Base-by-base conservation (phyloP, 2,888 invertebrate genomes). In the Cremastinae sp. region DNA sequence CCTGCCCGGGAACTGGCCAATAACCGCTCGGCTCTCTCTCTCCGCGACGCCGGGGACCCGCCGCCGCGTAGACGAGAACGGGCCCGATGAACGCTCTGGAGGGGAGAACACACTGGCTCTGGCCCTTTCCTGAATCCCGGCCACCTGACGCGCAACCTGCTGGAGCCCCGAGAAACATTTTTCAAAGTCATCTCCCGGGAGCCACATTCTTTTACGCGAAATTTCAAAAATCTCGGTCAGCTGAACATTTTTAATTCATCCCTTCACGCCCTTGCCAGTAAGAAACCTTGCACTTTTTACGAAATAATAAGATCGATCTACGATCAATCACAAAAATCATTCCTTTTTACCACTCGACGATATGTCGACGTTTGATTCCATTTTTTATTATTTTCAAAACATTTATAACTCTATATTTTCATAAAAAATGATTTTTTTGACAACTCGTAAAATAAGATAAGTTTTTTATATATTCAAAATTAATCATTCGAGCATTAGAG, bases 1-100 rank as follows among this genome's bases (percentile, higher is more conserved):
- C 86, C 86, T 84, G 86, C 81, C 84, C 82, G 81, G 59, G 79
- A 81, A 83, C 83, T 82, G 82, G 81, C 86, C 86, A 86, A 86
- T 86, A 69, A 82, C 72, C 72, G 68, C 71, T 81, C 81, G 82
- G 83, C 77, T 81, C 79, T 78, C 77, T 81, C 79, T 78, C 79
- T 78, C 78, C 73, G 64, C 74, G 78, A 80, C 78, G 70, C 73
- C 70, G 70, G 73, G 59, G 56, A 34, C 78, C 34, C 43, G 64
- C 51, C 43, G 64, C 51, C n/a, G 61, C 38, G 45, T 22, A 61
- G 53, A 71, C 62, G 62, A 62, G 72, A 49, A 71, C 47, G 56
- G 56, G 45, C 43, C 41, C 14, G 43, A 12, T 18, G 7, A 1
- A 10, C 8, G 34, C 16, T 54, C 18, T 47, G 54, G 12, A 43